Evolutionary conservation across 1,140 invertebrate species (phyloP), one percentile per base, ranked within the genome.

Genomic region (Thaumatotibia leucotreta): DNA sequence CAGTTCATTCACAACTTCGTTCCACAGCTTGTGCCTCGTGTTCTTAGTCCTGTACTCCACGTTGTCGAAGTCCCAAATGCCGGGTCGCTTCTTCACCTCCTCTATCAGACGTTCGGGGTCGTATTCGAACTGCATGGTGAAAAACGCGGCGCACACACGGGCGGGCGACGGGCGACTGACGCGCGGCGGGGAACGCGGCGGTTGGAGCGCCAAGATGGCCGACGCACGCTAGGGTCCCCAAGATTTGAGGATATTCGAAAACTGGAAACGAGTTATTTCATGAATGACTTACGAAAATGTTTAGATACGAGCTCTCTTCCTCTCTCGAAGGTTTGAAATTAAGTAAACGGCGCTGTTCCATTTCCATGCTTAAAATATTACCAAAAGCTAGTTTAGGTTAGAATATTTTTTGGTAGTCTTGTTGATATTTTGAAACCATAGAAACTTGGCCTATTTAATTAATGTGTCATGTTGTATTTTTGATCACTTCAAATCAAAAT

Each of bases 31-130:
- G 64, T 80, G 75, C 35, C 85, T 69, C 20, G 76, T 74, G 10
- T 75, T 77, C 68, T 82, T 88, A 0, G 78, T 72, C 29, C 80
- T 78, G 61, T 90, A 87, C 6, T 84, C 83, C 1, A 76, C 39
- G 33, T 88, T 72, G n/a, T 86, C 83, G 63, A 78, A 81, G 68
- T 90, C 80, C 88, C 88, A 90, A 75, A 90, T 79, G 5, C 85
- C 86, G 2, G 86, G 86, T 0, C 88, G 79, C 68, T 86, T 89
- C 52, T 80, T 83, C 20, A 90, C 80, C 64, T 86, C 86, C 32
- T 88, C 81, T 64, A 90, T 89, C 0, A 90, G 74, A 8, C 71
- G 66, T 49, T 90, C 88, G 0, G 86, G 88, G 31, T 90, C 86
- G 39, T 86, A 90, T 84, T 90, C 88, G 45, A 89, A 87, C 71